Base-by-base conservation (phyloP, 2,888 invertebrate species). In the Drosophila lacicola region DNA sequence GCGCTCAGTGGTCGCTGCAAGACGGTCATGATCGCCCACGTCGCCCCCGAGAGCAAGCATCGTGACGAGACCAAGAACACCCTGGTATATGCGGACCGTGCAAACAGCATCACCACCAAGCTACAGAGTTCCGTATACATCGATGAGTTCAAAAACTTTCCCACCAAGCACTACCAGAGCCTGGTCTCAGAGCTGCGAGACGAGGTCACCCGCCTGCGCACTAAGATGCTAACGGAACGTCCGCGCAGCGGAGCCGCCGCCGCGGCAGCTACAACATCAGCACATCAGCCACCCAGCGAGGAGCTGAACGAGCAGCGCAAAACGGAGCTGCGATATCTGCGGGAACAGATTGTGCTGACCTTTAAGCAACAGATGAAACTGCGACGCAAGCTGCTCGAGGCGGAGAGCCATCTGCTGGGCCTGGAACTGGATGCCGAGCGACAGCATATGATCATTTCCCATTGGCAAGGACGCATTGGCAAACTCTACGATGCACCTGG, bases 1-100 rank as follows among this genome's bases (percentile, higher is more conserved):
- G 97, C 97, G 1, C 93, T 97, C 37, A 96, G 96, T 79, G 98
- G 98, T 6, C 97, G 98, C 90, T 98, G 98, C 90, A 95, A 97
- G 85, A 99, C 99, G 0, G 98, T 98, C 13, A 99, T 99, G 98
- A 97, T 99, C 65, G 98, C 98, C 3, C 98, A 99, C 93, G 96
- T 98, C 42, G 96, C 97, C 2, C 97, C 98, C 0, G 96, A 96
- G 37, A 94, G 94, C 14, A 92, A 93, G 8, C 96, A 97, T 88
- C 95, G 97, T 34, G 98, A 99, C 90, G 98, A 99, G 92, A 97
- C 97, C 3, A 95, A 98, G 80, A 99, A 98, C 90, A 99, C 99
- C 0, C 93, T 99, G 33, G 96, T 97, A 49, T 99, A 99, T 92
- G 98, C 98, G 0, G 97, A 98, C 91, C 94, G 98, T 62, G 99